Evolutionary conservation across 1,140 invertebrate species (phyloP).

Genomic region (Proales similis): DNA sequence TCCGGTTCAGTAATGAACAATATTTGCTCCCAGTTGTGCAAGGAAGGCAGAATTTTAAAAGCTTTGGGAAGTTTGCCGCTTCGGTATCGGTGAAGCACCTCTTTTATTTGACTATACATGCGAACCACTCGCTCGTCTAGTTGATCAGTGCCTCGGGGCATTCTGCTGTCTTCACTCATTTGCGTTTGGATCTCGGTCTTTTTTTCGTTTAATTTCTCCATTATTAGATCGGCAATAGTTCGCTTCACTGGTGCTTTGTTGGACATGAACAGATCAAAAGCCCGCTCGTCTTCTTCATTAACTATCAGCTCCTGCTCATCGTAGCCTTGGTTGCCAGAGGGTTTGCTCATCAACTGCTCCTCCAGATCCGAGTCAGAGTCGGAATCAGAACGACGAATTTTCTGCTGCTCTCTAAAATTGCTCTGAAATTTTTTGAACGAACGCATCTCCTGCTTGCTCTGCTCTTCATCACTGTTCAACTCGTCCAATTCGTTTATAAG

Average conservation of each 20-base stretch:
- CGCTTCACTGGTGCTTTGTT: slow-evolving; percentile 60
- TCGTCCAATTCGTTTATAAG: slow-evolving; percentile 23
- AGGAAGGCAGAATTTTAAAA: slow-evolving; percentile 87
- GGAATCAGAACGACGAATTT: slow-evolving; percentile 1
- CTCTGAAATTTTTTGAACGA: not conserved
- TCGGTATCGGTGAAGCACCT: slow-evolving; percentile 77
- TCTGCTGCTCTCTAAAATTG: slow-evolving; percentile 3
- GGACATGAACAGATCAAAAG: slow-evolving; percentile 74
- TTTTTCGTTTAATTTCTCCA: slow-evolving; percentile 84
- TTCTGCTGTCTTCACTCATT: slow-evolving; percentile 60
- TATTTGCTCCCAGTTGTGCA: slow-evolving; percentile 84
- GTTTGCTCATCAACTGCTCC: too few relatives aligned
- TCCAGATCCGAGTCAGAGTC: slow-evolving; percentile 17
- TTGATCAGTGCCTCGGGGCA: slow-evolving; percentile 31
- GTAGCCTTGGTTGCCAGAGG: too few relatives aligned
- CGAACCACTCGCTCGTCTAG: slow-evolving; percentile 45
- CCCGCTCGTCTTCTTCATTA: slow-evolving; percentile 76
- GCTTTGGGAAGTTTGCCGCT: slow-evolving; percentile 94
- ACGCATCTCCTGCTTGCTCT: not conserved
- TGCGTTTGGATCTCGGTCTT: slow-evolving; percentile 78
- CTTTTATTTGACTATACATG: slow-evolving; percentile 61
- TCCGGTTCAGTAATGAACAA: slow-evolving; percentile 59
- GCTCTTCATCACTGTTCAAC: not conserved
- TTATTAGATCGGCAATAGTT: slow-evolving; percentile 79
- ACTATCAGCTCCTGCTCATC: slow-evolving; percentile 55